Percentiles rank a stretch among this genome's conserved stretches.
phyloP scores from a whole-genome alignment of 2,113 vertebrate genomes.

The Protobothrops mucrosquamatus region DNA sequence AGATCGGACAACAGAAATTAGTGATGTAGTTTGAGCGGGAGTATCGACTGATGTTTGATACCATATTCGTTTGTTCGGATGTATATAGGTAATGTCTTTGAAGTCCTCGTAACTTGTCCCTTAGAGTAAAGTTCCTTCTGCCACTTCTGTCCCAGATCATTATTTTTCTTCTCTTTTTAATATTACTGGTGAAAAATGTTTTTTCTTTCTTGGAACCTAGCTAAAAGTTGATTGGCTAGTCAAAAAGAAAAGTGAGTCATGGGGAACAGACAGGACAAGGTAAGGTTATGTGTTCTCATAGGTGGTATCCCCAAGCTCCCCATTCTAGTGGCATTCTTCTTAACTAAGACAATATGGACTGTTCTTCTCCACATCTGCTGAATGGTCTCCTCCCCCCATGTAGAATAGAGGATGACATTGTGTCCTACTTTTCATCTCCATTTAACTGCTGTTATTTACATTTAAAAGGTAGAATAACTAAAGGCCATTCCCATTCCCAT shows the following conservation, averaged over 20 bases:
- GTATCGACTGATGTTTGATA: too few species aligned
- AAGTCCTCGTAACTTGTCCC: too few species aligned
- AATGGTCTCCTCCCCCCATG: not conserved
- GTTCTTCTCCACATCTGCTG: not conserved
- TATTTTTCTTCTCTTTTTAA: not conserved
- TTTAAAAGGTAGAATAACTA: not conserved
- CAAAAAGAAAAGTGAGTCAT: not conserved
- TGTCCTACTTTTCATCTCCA: not conserved
- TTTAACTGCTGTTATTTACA: not conserved
- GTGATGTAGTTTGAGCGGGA: too few species aligned
- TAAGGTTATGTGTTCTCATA: not conserved
- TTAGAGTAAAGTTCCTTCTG: too few species aligned
- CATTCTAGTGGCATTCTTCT: not conserved
- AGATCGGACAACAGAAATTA: too few species aligned
- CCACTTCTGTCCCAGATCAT: not conserved
- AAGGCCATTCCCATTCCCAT: not conserved
- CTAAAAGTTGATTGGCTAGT: not conserved
- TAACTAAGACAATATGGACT: not conserved
- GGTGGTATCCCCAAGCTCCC: not conserved
- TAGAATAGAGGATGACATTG: not conserved
- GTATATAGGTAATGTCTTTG: too few species aligned
- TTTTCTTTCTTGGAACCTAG: not conserved
- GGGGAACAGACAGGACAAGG: not conserved
- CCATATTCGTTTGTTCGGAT: too few species aligned
- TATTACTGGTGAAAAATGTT: not conserved